A percentile compares a stretch with the other conserved stretches of the same genome.
Conservation (phyloP, 2,113 vertebrate species). For the Gorsachius goisagi region DNA sequence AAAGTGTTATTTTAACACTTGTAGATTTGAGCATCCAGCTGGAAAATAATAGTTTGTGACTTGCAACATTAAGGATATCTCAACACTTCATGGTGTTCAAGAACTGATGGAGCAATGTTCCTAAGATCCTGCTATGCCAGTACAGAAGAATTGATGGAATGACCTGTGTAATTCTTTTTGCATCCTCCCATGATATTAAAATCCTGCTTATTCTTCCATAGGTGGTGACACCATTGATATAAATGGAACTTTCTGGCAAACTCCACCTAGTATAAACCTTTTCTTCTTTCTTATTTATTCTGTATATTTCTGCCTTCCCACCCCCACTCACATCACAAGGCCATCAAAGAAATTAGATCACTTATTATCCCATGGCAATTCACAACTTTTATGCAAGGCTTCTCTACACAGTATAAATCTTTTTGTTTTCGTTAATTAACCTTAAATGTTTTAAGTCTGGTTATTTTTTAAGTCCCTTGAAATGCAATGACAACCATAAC, state of each 20-base stretch:
- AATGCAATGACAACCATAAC: neutral
- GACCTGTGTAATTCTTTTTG: neutral
- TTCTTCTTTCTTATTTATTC: neutral
- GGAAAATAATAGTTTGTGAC: neutral
- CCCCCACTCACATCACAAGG: neutral
- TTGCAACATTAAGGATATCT: neutral
- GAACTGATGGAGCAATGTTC: neutral
- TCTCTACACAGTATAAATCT: neutral
- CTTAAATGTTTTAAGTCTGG: neutral
- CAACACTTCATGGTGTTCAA: neutral
- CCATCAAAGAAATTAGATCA: neutral
- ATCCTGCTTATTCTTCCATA: neutral
- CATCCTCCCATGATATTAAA: neutral
- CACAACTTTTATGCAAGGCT: neutral
- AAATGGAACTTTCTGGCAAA: neutral
- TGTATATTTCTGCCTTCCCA: neutral
- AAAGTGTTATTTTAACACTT: neutral
- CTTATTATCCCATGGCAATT: neutral
- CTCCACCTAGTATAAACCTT: neutral
- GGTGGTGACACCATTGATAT: neutral
- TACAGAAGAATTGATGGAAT: neutral
- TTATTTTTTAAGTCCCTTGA: neutral
- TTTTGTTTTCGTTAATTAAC: conserved; percentile 29
- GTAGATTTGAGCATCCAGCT: neutral
- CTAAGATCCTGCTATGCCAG: neutral